phyloP scores from a whole-genome alignment of 2,797 vertebrate species.

The Lemur catta region DNA sequence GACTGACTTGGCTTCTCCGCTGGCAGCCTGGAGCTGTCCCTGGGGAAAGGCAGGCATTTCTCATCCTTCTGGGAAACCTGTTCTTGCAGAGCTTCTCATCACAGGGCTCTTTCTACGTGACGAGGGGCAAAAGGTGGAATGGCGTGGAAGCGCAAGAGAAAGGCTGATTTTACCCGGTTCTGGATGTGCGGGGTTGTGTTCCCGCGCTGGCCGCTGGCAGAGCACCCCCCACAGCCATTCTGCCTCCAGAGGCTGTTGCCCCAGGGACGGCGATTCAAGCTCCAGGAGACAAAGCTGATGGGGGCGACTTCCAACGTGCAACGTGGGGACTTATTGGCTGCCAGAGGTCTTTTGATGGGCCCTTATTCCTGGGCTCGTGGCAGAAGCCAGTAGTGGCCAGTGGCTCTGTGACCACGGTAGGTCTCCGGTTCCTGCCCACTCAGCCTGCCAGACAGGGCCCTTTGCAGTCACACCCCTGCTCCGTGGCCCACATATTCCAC shows the following conservation, averaged over 20 bases:
- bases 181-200: slow-evolving; percentile 59
- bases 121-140: neutral
- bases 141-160: slow-evolving; percentile 35
- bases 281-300: neutral
- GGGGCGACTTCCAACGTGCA: neutral
- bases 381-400: neutral
- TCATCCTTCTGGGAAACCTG: slow-evolving; percentile 76
- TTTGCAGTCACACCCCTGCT: neutral
- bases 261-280: neutral
- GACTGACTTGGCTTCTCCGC: slow-evolving; percentile 60
- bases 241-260: slow-evolving; percentile 47
- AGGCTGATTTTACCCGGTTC: slow-evolving; percentile 70
- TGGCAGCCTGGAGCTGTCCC: slow-evolving; percentile 54
- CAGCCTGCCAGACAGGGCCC: neutral
- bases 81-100: slow-evolving; percentile 59
- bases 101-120: slow-evolving; percentile 48
- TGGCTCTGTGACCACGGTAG: accelerated
- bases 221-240: neutral
- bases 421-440: neutral
- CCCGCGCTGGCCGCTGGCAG: slow-evolving; percentile 62
- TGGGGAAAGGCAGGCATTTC: slow-evolving; percentile 65
- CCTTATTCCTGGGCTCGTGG: no score
- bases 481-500: accelerated
- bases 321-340: neutral
- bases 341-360: neutral